These are phyloP conservation scores for Shinisaurus crocodilurus DNA, from an alignment of 2,113 vertebrate genomes.

Conservation along the genomic window DNA sequence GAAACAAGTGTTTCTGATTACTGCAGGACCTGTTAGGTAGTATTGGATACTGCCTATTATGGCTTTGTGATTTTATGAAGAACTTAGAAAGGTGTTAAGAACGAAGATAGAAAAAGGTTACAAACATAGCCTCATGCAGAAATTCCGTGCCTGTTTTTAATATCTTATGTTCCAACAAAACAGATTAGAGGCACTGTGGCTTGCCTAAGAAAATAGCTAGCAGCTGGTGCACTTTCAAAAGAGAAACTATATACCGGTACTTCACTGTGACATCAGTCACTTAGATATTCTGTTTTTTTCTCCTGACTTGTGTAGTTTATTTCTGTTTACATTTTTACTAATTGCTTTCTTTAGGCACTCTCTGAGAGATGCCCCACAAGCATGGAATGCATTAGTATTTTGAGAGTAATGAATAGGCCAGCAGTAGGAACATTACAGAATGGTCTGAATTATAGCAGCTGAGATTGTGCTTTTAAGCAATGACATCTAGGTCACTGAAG, in stretches of 20 bases:
- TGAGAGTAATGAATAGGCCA: slow-evolving; percentile 37
- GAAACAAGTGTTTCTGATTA: too few species aligned
- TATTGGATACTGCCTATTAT: too few species aligned
- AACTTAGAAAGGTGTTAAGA: neutral
- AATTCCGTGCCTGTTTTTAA: slow-evolving; percentile 4
- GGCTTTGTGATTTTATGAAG: neutral
- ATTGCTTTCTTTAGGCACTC: slow-evolving; percentile 55
- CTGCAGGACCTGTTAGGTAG: too few species aligned
- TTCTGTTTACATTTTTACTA: slow-evolving; percentile 62
- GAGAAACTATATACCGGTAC: neutral
- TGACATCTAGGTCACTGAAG: slow-evolving; percentile 54
- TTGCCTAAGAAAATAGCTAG: neutral
- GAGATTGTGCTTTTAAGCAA: slow-evolving; percentile 43
- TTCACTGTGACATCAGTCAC: neutral
- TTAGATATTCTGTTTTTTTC: slow-evolving; percentile 45
- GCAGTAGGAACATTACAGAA: slow-evolving; percentile 19
- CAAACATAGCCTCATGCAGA: neutral
- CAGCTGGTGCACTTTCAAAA: slow-evolving; percentile 5
- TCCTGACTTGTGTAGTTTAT: slow-evolving; percentile 20
- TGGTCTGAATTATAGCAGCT: slow-evolving; percentile 40
- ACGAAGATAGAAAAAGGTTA: neutral
- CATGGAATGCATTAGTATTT: slow-evolving; percentile 28
- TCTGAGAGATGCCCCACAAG: slow-evolving; percentile 49
- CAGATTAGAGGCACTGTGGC: neutral
- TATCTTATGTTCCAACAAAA: neutral